phyloP scores from a whole-genome alignment of 2,888 invertebrate species.

The Melikaiella ostensackeni region DNA sequence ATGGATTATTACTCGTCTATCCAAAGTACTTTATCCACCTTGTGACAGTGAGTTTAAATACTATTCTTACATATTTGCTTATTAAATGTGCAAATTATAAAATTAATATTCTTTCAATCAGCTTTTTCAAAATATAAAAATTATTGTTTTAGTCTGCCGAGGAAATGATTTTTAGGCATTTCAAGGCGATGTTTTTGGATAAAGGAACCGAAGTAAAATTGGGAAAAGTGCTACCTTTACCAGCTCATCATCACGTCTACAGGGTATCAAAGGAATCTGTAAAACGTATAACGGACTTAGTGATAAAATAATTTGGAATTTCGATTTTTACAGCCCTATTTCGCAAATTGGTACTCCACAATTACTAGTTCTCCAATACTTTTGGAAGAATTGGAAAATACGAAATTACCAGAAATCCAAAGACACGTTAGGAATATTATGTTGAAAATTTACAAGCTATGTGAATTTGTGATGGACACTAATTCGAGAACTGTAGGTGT shows the following conservation, averaged over 20 bases:
- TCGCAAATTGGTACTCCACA: slow-evolving; percentile 59
- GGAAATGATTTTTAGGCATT: slow-evolving; percentile 64
- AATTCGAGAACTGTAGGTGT: slow-evolving; percentile 13
- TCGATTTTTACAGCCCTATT: slow-evolving; percentile 60
- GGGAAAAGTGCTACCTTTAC: slow-evolving; percentile 57
- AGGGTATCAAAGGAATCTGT: too few species aligned
- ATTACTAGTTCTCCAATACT: slow-evolving; percentile 57
- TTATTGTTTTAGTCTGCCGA: slow-evolving; percentile 61
- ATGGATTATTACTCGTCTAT: slow-evolving; percentile 66
- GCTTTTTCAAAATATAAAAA: background rate
- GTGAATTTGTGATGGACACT: slow-evolving; percentile 57
- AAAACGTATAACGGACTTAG: too few species aligned
- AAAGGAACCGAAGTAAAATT: slow-evolving; percentile 46
- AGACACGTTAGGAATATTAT: slow-evolving; percentile 59
- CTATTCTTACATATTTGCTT: background rate
- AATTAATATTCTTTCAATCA: slow-evolving; percentile 41
- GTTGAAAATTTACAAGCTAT: slow-evolving; percentile 61
- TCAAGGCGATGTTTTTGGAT: slow-evolving; percentile 48
- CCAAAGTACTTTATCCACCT: slow-evolving; percentile 64
- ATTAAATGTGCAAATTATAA: slow-evolving; percentile 55
- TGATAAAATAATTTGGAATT: too few species aligned
- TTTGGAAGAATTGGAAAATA: slow-evolving; percentile 55
- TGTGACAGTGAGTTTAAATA: slow-evolving; percentile 59
- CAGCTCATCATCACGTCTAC: slow-evolving; percentile 53
- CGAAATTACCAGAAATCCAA: slow-evolving; percentile 54